A percentile compares a stretch with the other conserved stretches of the same genome.
Conservation (phyloP, 2,113 vertebrate species). For the Columba livia region DNA sequence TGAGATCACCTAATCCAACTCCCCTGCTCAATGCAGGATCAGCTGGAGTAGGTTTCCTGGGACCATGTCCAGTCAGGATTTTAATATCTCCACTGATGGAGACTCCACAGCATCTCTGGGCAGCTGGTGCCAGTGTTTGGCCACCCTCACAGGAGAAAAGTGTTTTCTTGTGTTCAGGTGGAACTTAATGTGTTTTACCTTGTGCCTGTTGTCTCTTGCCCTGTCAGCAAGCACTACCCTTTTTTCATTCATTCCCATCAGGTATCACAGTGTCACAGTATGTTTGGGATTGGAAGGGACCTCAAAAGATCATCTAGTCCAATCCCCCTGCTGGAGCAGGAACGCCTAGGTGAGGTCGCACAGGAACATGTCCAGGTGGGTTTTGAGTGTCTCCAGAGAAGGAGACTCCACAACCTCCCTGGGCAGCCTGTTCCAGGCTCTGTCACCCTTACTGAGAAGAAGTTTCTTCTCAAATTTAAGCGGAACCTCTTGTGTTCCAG, state of each 20-base stretch:
- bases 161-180: not conserved
- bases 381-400: no score
- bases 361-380: no score
- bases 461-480: no score
- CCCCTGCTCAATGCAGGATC: not conserved
- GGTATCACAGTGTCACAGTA: no score
- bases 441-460: no score
- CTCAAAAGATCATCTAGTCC: no score
- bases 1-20: not conserved
- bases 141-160: not conserved
- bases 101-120: not conserved
- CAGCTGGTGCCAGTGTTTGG: not conserved
- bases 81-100: not conserved
- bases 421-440: no score
- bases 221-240: not conserved
- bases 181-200: not conserved
- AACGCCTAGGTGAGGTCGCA: no score
- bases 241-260: not conserved
- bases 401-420: no score
- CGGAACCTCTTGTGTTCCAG: no score
- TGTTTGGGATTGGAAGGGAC: no score
- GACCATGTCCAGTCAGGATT: not conserved
- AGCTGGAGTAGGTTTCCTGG: not conserved
- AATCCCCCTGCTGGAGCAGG: no score
- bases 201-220: not conserved